phyloP scores from a whole-genome alignment of 2,888 invertebrate genomes.

The Phyto melanocephala region DNA sequence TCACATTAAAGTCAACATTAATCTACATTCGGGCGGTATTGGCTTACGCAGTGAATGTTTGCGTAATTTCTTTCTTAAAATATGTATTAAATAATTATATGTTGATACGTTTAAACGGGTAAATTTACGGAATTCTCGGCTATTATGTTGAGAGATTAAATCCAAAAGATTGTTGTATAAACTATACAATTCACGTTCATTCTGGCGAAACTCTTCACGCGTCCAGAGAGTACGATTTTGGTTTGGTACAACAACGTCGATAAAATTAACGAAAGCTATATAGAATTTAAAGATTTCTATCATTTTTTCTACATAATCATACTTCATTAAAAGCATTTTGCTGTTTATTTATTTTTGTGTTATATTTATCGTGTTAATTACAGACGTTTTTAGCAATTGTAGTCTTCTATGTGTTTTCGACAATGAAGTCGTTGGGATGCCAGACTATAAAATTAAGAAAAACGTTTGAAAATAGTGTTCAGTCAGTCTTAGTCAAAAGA shows the following conservation, averaged over 20 bases:
- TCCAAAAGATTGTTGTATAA: slow-evolving; percentile 46
- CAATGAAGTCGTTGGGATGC: not conserved
- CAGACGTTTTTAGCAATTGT: slow-evolving; percentile 1
- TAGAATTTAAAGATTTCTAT: slow-evolving; percentile 57
- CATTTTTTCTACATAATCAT: slow-evolving; percentile 57
- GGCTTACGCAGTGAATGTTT: slow-evolving; percentile 55
- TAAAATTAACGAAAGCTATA: slow-evolving; percentile 57
- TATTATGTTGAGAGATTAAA: slow-evolving; percentile 44
- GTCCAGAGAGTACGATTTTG: slow-evolving; percentile 50
- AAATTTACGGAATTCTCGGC: slow-evolving; percentile 57
- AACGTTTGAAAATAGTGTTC: too few species aligned
- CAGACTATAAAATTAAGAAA: not conserved
- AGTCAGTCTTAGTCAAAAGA: too few species aligned
- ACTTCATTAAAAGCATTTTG: slow-evolving; percentile 48
- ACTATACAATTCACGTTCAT: slow-evolving; percentile 56
- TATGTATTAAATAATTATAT: slow-evolving; percentile 36
- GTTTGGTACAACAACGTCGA: slow-evolving; percentile 51
- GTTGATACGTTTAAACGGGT: slow-evolving; percentile 55
- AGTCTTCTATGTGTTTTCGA: slow-evolving; percentile 48
- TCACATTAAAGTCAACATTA: slow-evolving; percentile 58
- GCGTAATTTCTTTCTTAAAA: slow-evolving; percentile 37
- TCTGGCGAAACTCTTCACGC: slow-evolving; percentile 57
- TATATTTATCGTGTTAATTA: not conserved
- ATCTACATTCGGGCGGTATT: slow-evolving; percentile 57
- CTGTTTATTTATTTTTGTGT: not conserved